Conservation (phyloP, 2,113 vertebrate genomes). For the Sinosuthora webbiana region DNA sequence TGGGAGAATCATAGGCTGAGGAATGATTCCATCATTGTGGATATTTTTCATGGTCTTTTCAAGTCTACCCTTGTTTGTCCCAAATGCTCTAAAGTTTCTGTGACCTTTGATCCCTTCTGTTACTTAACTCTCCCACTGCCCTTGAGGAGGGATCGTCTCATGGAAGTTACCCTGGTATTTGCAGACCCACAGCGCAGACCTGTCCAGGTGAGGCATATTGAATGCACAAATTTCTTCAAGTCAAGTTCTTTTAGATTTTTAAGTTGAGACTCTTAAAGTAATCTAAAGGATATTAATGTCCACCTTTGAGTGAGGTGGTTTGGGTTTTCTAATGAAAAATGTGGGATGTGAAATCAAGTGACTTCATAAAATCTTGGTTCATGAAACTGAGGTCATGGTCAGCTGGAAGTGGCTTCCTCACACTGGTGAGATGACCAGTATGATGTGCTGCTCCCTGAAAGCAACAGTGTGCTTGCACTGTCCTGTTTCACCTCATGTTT, state of each 20-base stretch:
- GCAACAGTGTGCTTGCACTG: background rate
- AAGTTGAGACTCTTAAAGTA: background rate
- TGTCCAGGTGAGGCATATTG: constrained; percentile 80
- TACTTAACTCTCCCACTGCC: constrained; percentile 95
- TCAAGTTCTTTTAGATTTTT: background rate
- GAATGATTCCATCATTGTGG: constrained; percentile 98
- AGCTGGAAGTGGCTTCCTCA: background rate
- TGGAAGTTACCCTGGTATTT: constrained; percentile 90
- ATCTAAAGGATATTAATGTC: background rate
- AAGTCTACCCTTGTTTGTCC: constrained; percentile 98
- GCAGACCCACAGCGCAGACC: constrained; percentile 86
- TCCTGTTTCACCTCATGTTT: fast-evolving
- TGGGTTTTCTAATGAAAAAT: background rate
- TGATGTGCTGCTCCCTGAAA: background rate
- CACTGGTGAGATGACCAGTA: background rate
- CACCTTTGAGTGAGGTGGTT: background rate
- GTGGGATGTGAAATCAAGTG: background rate
- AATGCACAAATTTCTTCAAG: background rate
- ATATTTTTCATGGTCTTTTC: constrained; percentile 99
- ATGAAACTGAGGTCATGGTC: background rate
- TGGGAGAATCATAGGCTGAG: constrained; percentile 97
- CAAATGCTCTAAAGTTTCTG: constrained; percentile 92
- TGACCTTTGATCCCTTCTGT: constrained; percentile 98
- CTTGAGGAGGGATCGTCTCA: constrained; percentile 91
- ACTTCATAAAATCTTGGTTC: background rate